Base-by-base conservation (phyloP, 1,140 invertebrate genomes). In the Anastatus disparis region DNA sequence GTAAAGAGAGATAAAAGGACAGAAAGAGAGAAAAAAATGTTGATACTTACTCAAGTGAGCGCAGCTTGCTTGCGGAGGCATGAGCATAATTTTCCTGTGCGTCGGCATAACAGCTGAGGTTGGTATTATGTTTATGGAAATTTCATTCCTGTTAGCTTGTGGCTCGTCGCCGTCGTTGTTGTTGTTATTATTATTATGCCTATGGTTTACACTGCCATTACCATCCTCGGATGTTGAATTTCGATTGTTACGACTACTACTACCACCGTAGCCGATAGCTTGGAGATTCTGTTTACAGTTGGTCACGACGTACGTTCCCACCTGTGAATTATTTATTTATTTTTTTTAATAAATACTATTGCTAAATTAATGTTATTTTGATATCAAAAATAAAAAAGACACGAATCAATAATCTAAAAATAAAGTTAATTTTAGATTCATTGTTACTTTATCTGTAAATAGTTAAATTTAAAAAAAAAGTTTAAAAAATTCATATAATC, bases 91-190 rank as follows among this genome's bases (percentile, higher is more conserved):
- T 76, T 84, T 84, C 64, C 74, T 78, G 46, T 83, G 81, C 8
- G 76, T 67, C 27, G 77, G 76, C 17, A 82, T 63, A 13, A 75
- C 68, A 50, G 72, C 79, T 27, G 82, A 77, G 6, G 80, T 78
- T 7, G 82, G 76, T 55, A 84, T 81, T 63, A 84, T 76, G 65
- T 79, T 82, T 74, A 84, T 81, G 35, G 81, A 80, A 73, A 82
- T 81, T 59, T 83, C 79, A 68, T 83, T 79, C 42, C 59, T 74
- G 73, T 62, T 70, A 40, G 31, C 72, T 17, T 42, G 71, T 55
- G 24, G 73, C 55, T 75, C 71, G 71, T 38, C n/a, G 27, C 53
- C n/a, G 53, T 27, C 31, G 53, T n/a, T 31, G 53, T 26, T 9
- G 53, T n/a, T n/a, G n/a, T n/a, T n/a, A n/a, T n/a, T n/a, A n/a